These are phyloP conservation scores for Proteles cristata DNA, from an alignment of 2,113 vertebrate genomes.

Conservation along the genomic window DNA sequence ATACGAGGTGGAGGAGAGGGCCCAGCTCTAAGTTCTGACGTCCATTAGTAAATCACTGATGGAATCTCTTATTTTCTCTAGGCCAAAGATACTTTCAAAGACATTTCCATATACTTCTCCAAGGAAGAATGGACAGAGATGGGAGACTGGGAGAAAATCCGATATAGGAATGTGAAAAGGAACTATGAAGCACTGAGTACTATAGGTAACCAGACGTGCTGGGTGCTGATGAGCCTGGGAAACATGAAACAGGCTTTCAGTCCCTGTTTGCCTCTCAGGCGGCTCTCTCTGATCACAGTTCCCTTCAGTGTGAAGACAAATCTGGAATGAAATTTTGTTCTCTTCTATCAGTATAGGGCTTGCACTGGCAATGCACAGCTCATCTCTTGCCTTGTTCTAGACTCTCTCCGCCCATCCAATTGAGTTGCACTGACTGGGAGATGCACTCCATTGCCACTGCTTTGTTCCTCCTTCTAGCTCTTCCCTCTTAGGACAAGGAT, in stretches of 20 bases:
- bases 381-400: not conserved
- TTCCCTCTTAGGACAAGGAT: not conserved
- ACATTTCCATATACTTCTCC: conserved; percentile 77
- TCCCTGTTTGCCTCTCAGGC: not conserved
- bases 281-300: no score
- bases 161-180: conserved; percentile 78
- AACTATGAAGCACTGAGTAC: conserved; percentile 72
- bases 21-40: not conserved
- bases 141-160: conserved; percentile 77
- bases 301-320: not conserved
- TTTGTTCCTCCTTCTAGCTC: not conserved
- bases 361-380: rapidly evolving
- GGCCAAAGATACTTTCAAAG: conserved; percentile 68
- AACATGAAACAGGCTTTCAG: not conserved
- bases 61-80: not conserved
- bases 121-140: conserved; percentile 76
- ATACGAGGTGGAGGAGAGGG: not conserved
- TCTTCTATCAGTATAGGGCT: not conserved
- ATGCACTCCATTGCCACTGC: no score
- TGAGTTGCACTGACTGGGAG: not conserved
- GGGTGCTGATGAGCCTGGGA: not conserved
- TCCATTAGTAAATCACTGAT: not conserved
- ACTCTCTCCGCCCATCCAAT: no score
- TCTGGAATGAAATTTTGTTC: no score
- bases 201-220: conserved; percentile 60